Conservation (phyloP, 1,140 invertebrate genomes). For the Scaptodrosophila lebanonensis region DNA sequence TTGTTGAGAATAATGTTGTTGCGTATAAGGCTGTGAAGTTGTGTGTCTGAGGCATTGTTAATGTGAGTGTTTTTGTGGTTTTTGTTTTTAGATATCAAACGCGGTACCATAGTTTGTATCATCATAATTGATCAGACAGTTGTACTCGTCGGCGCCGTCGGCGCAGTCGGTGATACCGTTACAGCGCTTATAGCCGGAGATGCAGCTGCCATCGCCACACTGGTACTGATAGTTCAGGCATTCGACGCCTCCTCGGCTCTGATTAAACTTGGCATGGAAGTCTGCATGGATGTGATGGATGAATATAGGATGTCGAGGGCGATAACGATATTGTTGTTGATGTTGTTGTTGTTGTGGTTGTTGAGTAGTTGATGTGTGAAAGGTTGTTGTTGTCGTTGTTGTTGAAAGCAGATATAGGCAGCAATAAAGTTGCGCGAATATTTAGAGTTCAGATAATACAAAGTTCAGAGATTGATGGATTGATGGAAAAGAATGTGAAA, state of each 20-base stretch:
- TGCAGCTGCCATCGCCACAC: constrained; percentile 83
- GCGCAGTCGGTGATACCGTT: constrained; percentile 82
- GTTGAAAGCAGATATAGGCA: constrained; percentile 5
- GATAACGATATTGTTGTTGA: constrained; percentile 15
- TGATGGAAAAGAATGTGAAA: constrained; percentile 11
- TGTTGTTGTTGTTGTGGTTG: constrained; percentile 16
- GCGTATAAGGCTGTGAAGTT: no score
- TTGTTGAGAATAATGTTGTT: no score
- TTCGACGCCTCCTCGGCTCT: constrained; percentile 56
- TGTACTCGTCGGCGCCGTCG: constrained; percentile 83
- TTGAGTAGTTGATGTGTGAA: not conserved
- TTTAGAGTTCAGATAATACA: constrained; percentile 16
- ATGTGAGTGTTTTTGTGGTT: no score
- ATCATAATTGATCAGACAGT: constrained; percentile 78
- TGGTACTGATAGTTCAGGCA: constrained; percentile 78
- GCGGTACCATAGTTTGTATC: constrained; percentile 61
- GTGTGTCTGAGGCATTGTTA: constrained; percentile 4
- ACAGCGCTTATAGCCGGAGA: constrained; percentile 81
- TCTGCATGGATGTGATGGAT: constrained; percentile 31
- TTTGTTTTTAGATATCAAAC: constrained; percentile 5
- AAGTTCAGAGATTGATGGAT: constrained; percentile 15
- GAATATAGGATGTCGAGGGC: not conserved
- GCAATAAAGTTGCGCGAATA: constrained; percentile 14
- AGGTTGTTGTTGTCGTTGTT: constrained; percentile 12
- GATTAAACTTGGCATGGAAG: constrained; percentile 65